A percentile compares a stretch with the other conserved stretches of the same genome.
Conservation (phyloP, 2,888 invertebrate species). For the Eristalis intricaria region DNA sequence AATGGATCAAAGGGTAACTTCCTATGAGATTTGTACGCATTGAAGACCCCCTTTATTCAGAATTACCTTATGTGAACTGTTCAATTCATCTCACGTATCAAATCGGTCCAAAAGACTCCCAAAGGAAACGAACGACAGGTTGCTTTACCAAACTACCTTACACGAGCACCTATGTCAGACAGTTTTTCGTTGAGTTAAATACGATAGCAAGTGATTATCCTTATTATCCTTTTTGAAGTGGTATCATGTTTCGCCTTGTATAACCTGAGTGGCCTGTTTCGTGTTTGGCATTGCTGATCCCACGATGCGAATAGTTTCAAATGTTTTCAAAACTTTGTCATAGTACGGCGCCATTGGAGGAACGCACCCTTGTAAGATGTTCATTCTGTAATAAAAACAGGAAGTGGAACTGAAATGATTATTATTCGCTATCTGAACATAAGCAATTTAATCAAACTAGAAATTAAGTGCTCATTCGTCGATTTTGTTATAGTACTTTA, state of each 20-base stretch:
- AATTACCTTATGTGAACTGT: slow-evolving; percentile 56
- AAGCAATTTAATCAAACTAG: no score
- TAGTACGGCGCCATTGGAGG: slow-evolving; percentile 43
- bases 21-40: slow-evolving; percentile 54
- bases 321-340: slow-evolving; percentile 63
- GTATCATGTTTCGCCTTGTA: slow-evolving; percentile 58
- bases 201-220: slow-evolving; percentile 72
- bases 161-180: slow-evolving; percentile 46
- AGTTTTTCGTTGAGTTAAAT: slow-evolving; percentile 64
- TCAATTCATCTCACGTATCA: slow-evolving; percentile 71
- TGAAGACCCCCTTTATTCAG: slow-evolving; percentile 45
- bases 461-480: no score
- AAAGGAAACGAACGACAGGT: slow-evolving; percentile 63
- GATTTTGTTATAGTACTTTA: no score
- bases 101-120: slow-evolving; percentile 68
- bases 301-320: slow-evolving; percentile 70
- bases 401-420: slow-evolving; percentile 18
- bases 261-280: slow-evolving; percentile 32
- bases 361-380: slow-evolving; percentile 29
- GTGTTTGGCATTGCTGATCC: slow-evolving; percentile 54
- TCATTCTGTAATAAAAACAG: slow-evolving; percentile 1
- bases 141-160: slow-evolving; percentile 64
- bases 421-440: neutral
- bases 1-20: slow-evolving; percentile 68
- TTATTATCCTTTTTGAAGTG: slow-evolving; percentile 72